Evolutionary conservation across 37 sponge, comb jelly and placozoan species (phyloP), one percentile per base, ranked within the genome.

Genomic region (Agelas oroides): DNA sequence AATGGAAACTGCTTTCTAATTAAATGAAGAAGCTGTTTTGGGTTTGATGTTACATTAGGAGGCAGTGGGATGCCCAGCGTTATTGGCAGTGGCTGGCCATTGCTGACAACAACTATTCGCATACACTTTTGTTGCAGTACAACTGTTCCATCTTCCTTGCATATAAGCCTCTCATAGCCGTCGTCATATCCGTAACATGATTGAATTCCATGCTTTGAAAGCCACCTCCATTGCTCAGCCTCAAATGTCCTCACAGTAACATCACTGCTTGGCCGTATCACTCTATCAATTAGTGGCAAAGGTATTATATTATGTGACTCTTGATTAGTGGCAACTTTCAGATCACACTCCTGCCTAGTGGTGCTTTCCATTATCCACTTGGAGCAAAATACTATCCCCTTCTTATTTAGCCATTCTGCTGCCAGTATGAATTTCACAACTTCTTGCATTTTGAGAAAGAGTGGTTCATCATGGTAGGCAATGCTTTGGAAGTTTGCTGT

Each of bases 381-480:
- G 1, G 5, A 15, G 59, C 65, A 69, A 21, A 87, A 59, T 28
- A 2, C 41, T 0, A 80, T 41, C 27, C 81, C 80, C 27, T 71
- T 59, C 46, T 73, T 38, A 5, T 65, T 34, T 5, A 88, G 59
- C 88, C 88, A 88, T 68, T 80, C 82, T 34, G 63, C 75, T 15
- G 61, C 76, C 13, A 88, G 66, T 0, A 74, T 25, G 38, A 82
- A 32, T 65, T 88, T 88, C 28, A 62, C 6, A 3, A 82, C 5
- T 23, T 88, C 88, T 25, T 73, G 41, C 70, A 88, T 62, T 60
- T 88, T 81, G 1, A 71, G 65, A 36, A 88, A 88, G 16, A 54
- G 65, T 40, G 88, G 88, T 83, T 88, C 88, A 37, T 82, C 88
- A 46, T 88, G 33, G 23, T 83, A 73, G 35, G 88, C 83, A 11